A percentile compares a stretch with the other conserved stretches of the same genome.
Conservation (phyloP, 1,140 invertebrate genomes). For the Stegodyphus dumicola region DNA sequence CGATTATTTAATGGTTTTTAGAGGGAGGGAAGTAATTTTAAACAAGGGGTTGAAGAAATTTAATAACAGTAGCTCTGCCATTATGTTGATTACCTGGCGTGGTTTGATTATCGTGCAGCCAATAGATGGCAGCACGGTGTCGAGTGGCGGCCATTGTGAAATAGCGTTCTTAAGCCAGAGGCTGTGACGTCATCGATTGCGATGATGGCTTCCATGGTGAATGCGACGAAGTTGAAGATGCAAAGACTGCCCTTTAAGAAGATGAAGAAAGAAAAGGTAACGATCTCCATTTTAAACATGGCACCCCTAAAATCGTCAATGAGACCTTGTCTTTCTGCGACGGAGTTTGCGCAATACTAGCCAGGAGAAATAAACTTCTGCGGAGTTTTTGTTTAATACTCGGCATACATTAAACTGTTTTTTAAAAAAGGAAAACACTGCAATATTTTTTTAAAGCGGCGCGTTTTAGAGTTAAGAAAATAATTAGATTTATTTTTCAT, state of each 20-base stretch:
- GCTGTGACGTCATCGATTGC: conserved; percentile 55
- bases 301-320: conserved; percentile 54
- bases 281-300: conserved; percentile 60
- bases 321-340: conserved; percentile 43
- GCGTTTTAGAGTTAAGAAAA: too few species aligned
- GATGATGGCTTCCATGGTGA: conserved; percentile 57
- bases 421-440: too few species aligned
- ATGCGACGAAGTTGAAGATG: conserved; percentile 51
- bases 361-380: not conserved
- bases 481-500: too few species aligned
- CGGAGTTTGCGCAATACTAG: conserved; percentile 39
- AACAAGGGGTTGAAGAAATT: conserved; percentile 6
- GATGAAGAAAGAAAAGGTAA: conserved; percentile 60
- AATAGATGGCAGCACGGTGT: conserved; percentile 56
- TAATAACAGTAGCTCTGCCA: conserved; percentile 35
- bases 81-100: conserved; percentile 60
- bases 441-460: too few species aligned
- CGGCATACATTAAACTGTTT: too few species aligned
- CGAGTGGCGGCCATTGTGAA: conserved; percentile 41
- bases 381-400: too few species aligned
- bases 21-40: not conserved
- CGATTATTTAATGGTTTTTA: not conserved
- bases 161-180: conserved; percentile 25
- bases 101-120: conserved; percentile 50
- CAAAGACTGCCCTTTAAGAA: conserved; percentile 57